Conservation (phyloP, 2,113 vertebrate species). For the Benitochromis conjunctus region DNA sequence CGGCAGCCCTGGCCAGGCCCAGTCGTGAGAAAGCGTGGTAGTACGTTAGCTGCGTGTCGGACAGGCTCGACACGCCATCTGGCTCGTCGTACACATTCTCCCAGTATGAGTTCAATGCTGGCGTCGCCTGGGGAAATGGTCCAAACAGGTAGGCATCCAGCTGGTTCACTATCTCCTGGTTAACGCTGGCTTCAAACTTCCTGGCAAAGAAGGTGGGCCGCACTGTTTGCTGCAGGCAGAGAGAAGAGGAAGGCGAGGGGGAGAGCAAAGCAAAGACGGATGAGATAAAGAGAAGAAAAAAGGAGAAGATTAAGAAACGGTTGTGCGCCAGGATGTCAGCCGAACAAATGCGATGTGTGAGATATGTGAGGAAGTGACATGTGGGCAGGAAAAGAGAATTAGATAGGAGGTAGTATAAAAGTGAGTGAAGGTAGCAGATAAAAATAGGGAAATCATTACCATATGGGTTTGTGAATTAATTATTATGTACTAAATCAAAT, state of each 20-base stretch:
- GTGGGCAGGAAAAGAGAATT: background rate
- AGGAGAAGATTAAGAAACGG: conserved; percentile 33
- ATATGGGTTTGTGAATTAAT: background rate
- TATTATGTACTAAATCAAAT: conserved; percentile 17
- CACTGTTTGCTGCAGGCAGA: conserved; percentile 84
- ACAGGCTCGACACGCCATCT: conserved; percentile 82
- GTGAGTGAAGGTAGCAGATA: background rate
- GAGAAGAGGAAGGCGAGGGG: background rate
- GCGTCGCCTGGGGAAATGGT: conserved; percentile 80
- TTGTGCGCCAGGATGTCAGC: background rate
- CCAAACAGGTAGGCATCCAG: conserved; percentile 91
- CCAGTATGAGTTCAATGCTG: conserved; percentile 88
- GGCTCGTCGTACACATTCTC: conserved; percentile 90
- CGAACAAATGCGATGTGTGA: conserved; percentile 17
- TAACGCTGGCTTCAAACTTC: conserved; percentile 96
- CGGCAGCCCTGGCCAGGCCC: conserved; percentile 81
- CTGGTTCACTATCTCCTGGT: conserved; percentile 95
- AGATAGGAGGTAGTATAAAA: background rate
- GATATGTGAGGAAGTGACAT: background rate
- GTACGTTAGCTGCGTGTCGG: conserved; percentile 85
- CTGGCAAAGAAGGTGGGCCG: conserved; percentile 96
- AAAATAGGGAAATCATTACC: background rate
- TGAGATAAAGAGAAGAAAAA: conserved; percentile 22
- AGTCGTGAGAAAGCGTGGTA: conserved; percentile 87
- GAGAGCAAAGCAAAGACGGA: background rate